Conservation (phyloP, 2,888 invertebrate genomes). For the Cephus rjabovi region DNA sequence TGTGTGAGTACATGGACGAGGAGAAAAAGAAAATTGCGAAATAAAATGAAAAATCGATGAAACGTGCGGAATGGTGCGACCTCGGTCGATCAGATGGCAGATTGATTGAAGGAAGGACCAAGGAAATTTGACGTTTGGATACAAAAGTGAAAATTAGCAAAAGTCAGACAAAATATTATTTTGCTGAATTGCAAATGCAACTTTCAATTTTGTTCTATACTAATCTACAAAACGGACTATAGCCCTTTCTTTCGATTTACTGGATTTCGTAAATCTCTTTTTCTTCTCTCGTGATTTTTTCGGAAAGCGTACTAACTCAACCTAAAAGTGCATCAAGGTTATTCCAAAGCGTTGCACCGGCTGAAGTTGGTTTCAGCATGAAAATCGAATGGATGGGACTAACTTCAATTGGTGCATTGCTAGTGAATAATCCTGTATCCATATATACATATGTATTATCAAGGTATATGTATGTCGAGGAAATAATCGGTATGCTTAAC, state of each 20-base stretch:
- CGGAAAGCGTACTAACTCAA: too few species aligned
- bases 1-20: neutral
- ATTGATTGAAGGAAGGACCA: neutral
- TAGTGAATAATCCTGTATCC: neutral
- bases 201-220: neutral
- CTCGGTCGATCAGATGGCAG: neutral
- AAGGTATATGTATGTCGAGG: neutral
- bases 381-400: neutral
- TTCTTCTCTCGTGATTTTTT: too few species aligned
- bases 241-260: neutral
- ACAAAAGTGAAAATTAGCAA: neutral
- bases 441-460: neutral
- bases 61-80: neutral
- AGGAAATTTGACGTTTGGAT: neutral
- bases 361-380: neutral
- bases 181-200: neutral
- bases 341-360: neutral
- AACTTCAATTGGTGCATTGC: neutral
- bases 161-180: neutral
- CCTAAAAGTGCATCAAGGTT: neutral
- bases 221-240: neutral
- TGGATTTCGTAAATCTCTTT: neutral
- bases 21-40: neutral
- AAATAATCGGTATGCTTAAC: neutral
- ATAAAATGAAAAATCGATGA: neutral